Conservation (phyloP, 1,140 invertebrate genomes). For the Lasioglossum baleicum region DNA sequence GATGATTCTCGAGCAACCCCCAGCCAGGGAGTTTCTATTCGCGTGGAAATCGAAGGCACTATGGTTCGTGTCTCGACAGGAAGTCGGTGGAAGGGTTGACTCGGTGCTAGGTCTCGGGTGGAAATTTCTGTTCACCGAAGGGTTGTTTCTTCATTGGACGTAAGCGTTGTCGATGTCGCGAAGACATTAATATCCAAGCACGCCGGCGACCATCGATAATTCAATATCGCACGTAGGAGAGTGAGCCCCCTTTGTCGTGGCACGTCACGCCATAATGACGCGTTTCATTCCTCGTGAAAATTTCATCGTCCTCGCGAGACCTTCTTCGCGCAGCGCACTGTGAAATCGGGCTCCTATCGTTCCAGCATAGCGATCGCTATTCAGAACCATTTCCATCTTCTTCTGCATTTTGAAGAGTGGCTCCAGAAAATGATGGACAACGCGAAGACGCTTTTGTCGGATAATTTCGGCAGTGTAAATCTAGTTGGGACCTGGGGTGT, state of each 20-base stretch:
- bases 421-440: no score
- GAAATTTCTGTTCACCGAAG: not conserved
- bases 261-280: conserved; percentile 71
- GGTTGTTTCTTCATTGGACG: conserved; percentile 36
- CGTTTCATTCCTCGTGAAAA: conserved; percentile 67
- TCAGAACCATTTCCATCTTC: no score
- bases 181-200: conserved; percentile 71
- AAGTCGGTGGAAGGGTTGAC: not conserved
- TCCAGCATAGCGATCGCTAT: not conserved
- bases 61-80: not conserved
- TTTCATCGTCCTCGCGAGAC: conserved; percentile 65
- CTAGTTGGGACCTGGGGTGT: no score
- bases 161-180: conserved; percentile 59
- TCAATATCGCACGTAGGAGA: conserved; percentile 70
- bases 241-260: conserved; percentile 59
- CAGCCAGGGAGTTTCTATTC: no score
- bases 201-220: conserved; percentile 73
- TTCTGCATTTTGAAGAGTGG: no score
- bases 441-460: no score
- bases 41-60: no score
- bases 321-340: not conserved
- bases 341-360: not conserved
- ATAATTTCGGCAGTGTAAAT: no score
- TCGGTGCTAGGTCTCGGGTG: not conserved
- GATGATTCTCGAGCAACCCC: no score